Evolutionary conservation across 2,113 vertebrate genomes (phyloP), one percentile per base, ranked within the genome.

Genomic region (Marcusenius ussheri): DNA sequence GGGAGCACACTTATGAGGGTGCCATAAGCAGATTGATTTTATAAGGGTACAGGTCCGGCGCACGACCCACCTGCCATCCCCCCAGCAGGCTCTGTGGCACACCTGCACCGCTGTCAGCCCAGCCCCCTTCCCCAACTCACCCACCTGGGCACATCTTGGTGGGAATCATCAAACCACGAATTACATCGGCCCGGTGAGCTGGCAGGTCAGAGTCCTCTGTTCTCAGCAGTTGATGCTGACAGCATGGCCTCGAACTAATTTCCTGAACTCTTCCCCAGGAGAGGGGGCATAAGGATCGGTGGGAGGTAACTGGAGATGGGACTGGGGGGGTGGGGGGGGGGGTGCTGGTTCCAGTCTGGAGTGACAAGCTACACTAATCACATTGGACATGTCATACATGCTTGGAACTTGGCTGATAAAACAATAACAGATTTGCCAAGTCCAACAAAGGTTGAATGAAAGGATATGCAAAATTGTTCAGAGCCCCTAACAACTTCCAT

Each of bases 1-100:
- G 89, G 83, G 56, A 91, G 66, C 70, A 56, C 74, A 85, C 86
- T 53, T 51, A 93, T 93, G 90, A 53, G 92, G 92, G 91, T 74
- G 15, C 88, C 89, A 89, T 91, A 91, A 93, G 91, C 91, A 86
- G 90, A 88, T 87, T 89, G 62, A 31, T 85, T 19, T 77, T 58
- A 93, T 93, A 92, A 51, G 89, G 90, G 92, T 89, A 9, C 39
- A 89, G 87, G 35, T 84, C 83, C 24, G 11, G 62, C 45, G 3
- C 77, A 49, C 24, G n/a, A 21, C 53, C 46, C 50, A 21, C 53
- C 77, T 84, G 83, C 21, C 45, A 49, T 11, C 19, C n/a, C 58
- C 27, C 46, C 50, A 10, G 53, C 77, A 17, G 70, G 66, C 31
- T 49, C 42, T 19, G 58, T 24, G 50, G 46, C 58, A 90, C 88